These are phyloP conservation scores for Xyrauchen texanus DNA, from an alignment of 2,113 vertebrate species.

Conservation along the genomic window DNA sequence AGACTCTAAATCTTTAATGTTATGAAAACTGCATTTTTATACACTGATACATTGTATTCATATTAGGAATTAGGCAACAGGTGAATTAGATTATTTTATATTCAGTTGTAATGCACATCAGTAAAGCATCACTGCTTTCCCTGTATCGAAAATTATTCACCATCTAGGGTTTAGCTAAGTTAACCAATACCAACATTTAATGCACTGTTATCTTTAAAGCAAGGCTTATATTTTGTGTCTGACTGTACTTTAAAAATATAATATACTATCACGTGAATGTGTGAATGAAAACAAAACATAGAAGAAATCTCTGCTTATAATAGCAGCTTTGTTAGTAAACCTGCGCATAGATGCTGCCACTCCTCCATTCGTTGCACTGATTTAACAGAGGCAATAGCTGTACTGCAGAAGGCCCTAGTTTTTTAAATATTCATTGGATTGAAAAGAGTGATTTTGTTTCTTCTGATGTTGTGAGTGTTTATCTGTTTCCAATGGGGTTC, in stretches of 20 bases:
- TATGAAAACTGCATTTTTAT: background rate
- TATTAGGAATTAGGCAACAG: background rate
- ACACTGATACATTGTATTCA: background rate
- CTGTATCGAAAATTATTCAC: background rate
- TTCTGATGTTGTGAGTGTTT: no score
- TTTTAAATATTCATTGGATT: background rate
- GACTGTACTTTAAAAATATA: no score
- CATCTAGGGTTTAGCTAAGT: background rate
- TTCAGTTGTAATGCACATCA: background rate
- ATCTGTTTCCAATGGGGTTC: no score
- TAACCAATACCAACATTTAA: background rate
- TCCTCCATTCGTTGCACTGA: background rate
- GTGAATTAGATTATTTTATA: background rate
- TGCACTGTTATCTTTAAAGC: background rate
- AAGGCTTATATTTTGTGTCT: no score
- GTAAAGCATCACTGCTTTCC: background rate
- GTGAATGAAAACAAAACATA: background rate
- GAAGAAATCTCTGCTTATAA: background rate
- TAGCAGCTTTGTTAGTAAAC: slow-evolving; percentile 1
- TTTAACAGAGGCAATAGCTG: background rate
- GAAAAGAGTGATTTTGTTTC: background rate
- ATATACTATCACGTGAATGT: background rate
- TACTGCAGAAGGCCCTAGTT: background rate
- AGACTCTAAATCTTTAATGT: slow-evolving; percentile 11
- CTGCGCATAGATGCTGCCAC: background rate